Evolutionary conservation across 2,113 vertebrate species (phyloP), one percentile per base, ranked within the genome.

Genomic region (Pelodiscus sinensis): DNA sequence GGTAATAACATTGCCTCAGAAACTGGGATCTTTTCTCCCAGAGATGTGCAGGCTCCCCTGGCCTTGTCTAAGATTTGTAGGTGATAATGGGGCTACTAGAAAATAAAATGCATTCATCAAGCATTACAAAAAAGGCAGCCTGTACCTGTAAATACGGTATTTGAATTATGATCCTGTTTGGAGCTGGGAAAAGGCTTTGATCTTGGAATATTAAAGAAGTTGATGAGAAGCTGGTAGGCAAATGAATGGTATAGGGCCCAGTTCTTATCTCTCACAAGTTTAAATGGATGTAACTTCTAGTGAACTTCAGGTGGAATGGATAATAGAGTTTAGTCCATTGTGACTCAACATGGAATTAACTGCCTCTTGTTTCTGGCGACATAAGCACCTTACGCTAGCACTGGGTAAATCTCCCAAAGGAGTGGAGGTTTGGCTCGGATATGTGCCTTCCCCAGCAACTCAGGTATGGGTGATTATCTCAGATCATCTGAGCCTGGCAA

Each of bases 401-500:
- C 87, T 0, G 2, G 35, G 78, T 24, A 65, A 57, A 56, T 80
- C 88, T 95, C 81, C 44, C 79, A 95, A 94, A 77, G 95, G 92
- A 90, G 89, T 89, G 91, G 87, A 94, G 78, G 85, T 95, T 90
- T 96, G 96, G 88, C 91, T 92, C 84, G 78, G 81, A 95, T 94
- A 95, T 90, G 87, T 81, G 60, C 54, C 91, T 81, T 90, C 96
- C 95, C 88, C 65, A 92, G 84, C 82, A 60, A 91, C 92, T 54
- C 81, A 58, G 87, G 0, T 90, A 84, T 73, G 91, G 86, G 93
- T 92, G 85, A 80, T 95, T 95, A 82, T 94, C 60, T 95, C 93
- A 90, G 91, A 94, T 95, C 94, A 93, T 60, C 88, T 95, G 95
- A 96, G 94, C 95, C 96, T 97, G 85, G 93, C 88, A 92, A 92